Conservation (phyloP, 2,113 vertebrate genomes). For the Oryzias curvinotus region DNA sequence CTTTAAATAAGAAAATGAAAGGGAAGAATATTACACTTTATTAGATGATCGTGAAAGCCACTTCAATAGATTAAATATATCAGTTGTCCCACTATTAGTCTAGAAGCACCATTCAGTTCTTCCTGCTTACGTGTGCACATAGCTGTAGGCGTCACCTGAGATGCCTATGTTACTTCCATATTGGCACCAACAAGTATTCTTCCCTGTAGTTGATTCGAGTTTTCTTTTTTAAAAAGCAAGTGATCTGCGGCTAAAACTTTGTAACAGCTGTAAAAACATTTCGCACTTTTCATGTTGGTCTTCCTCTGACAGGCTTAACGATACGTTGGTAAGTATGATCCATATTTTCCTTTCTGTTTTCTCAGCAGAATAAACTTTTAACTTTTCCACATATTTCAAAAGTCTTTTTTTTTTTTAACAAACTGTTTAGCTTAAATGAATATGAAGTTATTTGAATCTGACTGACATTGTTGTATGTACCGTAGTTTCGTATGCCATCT, state of each 20-base stretch:
- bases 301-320: too few relatives aligned
- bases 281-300: too few relatives aligned
- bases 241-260: slow-evolving; percentile 63
- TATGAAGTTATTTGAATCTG: not conserved
- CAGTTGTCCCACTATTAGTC: not conserved
- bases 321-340: too few relatives aligned
- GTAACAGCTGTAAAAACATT: not conserved
- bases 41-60: too few relatives aligned
- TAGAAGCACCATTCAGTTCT: not conserved
- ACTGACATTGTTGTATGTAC: slow-evolving; percentile 8
- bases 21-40: too few relatives aligned
- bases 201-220: slow-evolving; percentile 22
- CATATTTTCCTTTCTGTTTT: too few relatives aligned
- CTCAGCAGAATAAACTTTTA: too few relatives aligned
- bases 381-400: too few relatives aligned
- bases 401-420: too few relatives aligned
- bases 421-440: not conserved
- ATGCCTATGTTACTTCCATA: slow-evolving; percentile 43
- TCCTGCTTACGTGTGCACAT: slow-evolving; percentile 40
- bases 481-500: not conserved
- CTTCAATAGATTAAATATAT: too few relatives aligned
- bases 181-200: slow-evolving; percentile 41
- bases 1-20: slow-evolving; percentile 2
- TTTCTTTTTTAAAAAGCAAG: not conserved
- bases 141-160: slow-evolving; percentile 35